phyloP scores from a whole-genome alignment of 1,140 invertebrate species.

The Potamilus streckersoni region DNA sequence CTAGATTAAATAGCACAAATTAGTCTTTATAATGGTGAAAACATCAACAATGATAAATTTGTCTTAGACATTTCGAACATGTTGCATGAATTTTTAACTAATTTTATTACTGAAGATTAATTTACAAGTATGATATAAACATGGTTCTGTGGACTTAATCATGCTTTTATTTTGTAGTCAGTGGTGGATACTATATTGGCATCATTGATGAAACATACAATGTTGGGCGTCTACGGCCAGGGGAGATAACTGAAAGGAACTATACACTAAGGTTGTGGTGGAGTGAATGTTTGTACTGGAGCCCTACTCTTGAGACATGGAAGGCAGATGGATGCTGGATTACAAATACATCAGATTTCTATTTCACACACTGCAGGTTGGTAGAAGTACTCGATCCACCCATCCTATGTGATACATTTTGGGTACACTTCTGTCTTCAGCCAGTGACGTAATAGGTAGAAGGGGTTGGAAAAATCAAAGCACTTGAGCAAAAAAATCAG shows the following conservation, averaged over 20 bases:
- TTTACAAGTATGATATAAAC: no score
- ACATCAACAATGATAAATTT: no score
- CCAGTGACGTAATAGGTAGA: no score
- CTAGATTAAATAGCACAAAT: no score
- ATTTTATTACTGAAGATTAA: no score
- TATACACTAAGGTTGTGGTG: conserved; percentile 62
- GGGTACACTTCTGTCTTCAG: neutral
- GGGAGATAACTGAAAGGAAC: conserved; percentile 48
- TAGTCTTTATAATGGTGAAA: no score
- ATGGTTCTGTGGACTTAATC: no score
- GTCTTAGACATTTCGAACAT: no score
- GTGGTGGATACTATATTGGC: conserved; percentile 53
- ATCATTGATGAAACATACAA: conserved; percentile 60
- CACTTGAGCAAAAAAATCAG: no score
- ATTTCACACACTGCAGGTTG: conserved; percentile 48
- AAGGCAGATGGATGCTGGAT: conserved; percentile 53
- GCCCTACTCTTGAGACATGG: conserved; percentile 44
- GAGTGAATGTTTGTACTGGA: conserved; percentile 63
- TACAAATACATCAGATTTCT: conserved; percentile 36
- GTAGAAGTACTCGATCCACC: neutral
- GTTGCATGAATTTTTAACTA: no score
- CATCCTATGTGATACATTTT: neutral
- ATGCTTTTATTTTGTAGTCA: conserved; percentile 35
- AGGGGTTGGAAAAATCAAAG: neutral
- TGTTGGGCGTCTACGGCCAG: conserved; percentile 47